These are phyloP conservation scores for Emmelina monodactyla DNA, from an alignment of 2,888 invertebrate species.

Conservation along the genomic window DNA sequence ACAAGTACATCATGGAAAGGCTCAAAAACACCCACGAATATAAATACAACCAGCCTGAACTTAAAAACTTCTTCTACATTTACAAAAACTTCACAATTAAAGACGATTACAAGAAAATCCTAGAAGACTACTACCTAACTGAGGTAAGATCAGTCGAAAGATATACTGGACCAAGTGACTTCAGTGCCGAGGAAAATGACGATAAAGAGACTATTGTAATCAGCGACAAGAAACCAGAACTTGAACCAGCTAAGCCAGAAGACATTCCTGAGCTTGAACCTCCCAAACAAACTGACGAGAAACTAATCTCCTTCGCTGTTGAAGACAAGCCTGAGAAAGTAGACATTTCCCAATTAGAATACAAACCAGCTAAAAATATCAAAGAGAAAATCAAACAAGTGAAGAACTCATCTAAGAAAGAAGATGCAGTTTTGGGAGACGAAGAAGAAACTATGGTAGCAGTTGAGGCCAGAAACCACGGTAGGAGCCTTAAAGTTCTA, in stretches of 20 bases:
- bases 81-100: conserved; percentile 71
- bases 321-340: conserved; percentile 54
- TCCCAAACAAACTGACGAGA: conserved; percentile 58
- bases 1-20: conserved; percentile 53
- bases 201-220: conserved; percentile 32
- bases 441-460: conserved; percentile 69
- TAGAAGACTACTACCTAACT: conserved; percentile 68
- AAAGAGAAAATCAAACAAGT: conserved; percentile 63
- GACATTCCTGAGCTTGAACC: conserved; percentile 38
- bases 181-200: conserved; percentile 22
- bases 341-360: conserved; percentile 34
- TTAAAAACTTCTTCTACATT: conserved; percentile 73
- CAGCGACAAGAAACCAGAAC: conserved; percentile 31
- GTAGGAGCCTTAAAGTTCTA: conserved; percentile 43
- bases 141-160: conserved; percentile 67
- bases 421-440: conserved; percentile 29
- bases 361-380: conserved; percentile 56
- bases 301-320: conserved; percentile 58
- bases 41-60: conserved; percentile 62
- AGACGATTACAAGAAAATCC: conserved; percentile 65
- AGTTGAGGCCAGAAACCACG: conserved; percentile 63
- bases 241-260: conserved; percentile 26
- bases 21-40: conserved; percentile 56
- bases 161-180: conserved; percentile 33
- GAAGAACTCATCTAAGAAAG: conserved; percentile 56